Evolutionary conservation across 2,113 vertebrate species (phyloP), one percentile per base, ranked within the genome.

Genomic region (Seriola aureovittata): DNA sequence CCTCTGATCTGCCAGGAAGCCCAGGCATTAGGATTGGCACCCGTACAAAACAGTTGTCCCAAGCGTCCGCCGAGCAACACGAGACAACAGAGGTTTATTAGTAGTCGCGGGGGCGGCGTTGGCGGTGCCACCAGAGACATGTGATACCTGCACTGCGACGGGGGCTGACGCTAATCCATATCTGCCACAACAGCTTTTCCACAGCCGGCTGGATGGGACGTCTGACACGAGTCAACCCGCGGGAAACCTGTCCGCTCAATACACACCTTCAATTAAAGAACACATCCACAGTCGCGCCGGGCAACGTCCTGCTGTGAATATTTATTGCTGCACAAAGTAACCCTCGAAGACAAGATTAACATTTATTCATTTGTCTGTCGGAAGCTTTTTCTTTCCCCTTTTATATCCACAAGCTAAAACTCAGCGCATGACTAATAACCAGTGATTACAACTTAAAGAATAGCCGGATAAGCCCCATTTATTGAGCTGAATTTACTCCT

Each of bases 111-210:
- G 29, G 85, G 90, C 68, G 57, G 80, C 8, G 4, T 58, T 65
- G 65, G 75, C 73, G 76, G 65, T 57, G 78, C 80, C 78, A 83
- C 77, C 67, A 13, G 75, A 87, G 87, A 80, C 42, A 0, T 87
- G 85, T 79, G 90, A 90, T 85, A 86, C 82, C 70, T 87, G 78
- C 81, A 50, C 81, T 21, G 65, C 44, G 58, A 55, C 46, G 76
- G 84, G 82, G 65, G 29, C 29, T 60, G 83, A 88, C 60, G 46
- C 86, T 89, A 90, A 93, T 93, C 90, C 90, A 81, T 57, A 86
- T 85, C 82, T 65, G 75, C 87, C 72, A 32, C 52, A 25, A 63
- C 50, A 71, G 81, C 88, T 90, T 88, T 81, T 84, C 60, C 64
- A 83, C 85, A 82, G 84, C 75, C 63, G 50, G 94, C 76, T 64